These are phyloP conservation scores for Horisme vitalbata DNA, from an alignment of 2,888 invertebrate genomes.

Conservation along the genomic window DNA sequence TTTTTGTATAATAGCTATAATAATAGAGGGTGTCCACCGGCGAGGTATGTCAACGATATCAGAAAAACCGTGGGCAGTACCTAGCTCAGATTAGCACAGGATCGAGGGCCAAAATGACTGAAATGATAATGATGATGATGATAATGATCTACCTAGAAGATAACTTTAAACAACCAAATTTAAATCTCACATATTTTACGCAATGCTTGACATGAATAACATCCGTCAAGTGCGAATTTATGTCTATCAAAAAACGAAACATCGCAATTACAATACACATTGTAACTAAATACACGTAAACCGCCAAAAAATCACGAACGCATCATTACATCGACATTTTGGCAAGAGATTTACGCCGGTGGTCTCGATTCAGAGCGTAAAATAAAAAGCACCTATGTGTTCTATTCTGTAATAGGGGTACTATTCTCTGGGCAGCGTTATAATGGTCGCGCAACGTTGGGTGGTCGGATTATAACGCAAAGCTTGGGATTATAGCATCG, in stretches of 20 bases:
- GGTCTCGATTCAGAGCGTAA: constrained; percentile 73
- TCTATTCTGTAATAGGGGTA: constrained; percentile 74
- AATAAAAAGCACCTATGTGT: constrained; percentile 72
- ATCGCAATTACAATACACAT: constrained; percentile 38
- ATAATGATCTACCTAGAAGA: too few relatives aligned
- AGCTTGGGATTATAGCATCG: constrained; percentile 76
- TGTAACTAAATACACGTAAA: constrained; percentile 52
- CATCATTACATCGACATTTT: constrained; percentile 71
- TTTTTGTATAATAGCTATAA: too few relatives aligned
- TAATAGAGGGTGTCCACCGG: too few relatives aligned
- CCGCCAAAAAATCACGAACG: constrained; percentile 75
- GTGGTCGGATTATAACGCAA: constrained; percentile 77
- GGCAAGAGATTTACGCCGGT: constrained; percentile 66
- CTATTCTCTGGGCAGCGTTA: constrained; percentile 68
- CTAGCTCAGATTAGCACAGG: too few relatives aligned
- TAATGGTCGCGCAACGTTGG: constrained; percentile 61
- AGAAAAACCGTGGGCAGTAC: too few relatives aligned
- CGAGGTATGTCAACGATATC: too few relatives aligned
- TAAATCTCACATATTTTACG: too few relatives aligned
- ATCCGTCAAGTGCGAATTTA: constrained; percentile 35
- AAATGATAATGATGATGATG: too few relatives aligned
- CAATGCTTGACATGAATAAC: constrained; percentile 24
- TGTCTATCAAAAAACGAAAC: constrained; percentile 31
- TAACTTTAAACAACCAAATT: too few relatives aligned
- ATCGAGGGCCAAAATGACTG: too few relatives aligned